phyloP scores from a whole-genome alignment of 2,888 invertebrate species.

The Nymphalis polychloros region DNA sequence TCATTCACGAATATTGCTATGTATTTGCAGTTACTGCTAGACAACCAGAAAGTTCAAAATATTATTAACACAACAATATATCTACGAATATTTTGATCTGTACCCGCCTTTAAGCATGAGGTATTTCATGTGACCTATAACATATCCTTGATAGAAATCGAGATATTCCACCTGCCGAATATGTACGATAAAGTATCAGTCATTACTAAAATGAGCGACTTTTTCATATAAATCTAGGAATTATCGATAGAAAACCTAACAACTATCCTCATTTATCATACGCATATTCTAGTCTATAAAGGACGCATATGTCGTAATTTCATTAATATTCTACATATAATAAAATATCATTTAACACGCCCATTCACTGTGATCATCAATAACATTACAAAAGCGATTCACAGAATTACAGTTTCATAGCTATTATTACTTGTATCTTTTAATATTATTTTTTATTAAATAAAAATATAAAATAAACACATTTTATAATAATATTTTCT shows the following conservation, averaged over 20 bases:
- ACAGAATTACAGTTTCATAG: conserved; percentile 3
- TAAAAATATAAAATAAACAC: not conserved
- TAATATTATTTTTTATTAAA: conserved; percentile 8
- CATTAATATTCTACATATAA: conserved; percentile 6
- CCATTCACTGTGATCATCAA: conserved; percentile 6
- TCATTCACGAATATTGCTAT: no score
- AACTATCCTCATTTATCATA: not conserved
- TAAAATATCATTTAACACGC: conserved; percentile 13
- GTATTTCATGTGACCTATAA: conserved; percentile 4
- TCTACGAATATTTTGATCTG: not conserved
- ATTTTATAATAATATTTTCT: not conserved
- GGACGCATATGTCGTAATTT: conserved; percentile 2
- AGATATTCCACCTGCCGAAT: conserved; percentile 10
- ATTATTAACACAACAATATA: not conserved
- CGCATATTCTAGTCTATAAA: not conserved
- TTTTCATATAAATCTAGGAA: not conserved
- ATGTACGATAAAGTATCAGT: not conserved
- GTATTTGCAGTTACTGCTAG: no score
- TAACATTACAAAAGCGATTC: conserved; percentile 8
- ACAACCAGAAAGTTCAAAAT: not conserved
- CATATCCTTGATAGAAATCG: conserved; percentile 16
- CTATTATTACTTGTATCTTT: conserved; percentile 4
- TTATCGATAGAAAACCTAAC: no score
- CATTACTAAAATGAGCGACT: not conserved
- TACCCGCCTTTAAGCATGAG: not conserved